Evolutionary conservation across 2,113 vertebrate genomes (phyloP), one percentile per base, ranked within the genome.

Genomic region (Tetrax tetrax): DNA sequence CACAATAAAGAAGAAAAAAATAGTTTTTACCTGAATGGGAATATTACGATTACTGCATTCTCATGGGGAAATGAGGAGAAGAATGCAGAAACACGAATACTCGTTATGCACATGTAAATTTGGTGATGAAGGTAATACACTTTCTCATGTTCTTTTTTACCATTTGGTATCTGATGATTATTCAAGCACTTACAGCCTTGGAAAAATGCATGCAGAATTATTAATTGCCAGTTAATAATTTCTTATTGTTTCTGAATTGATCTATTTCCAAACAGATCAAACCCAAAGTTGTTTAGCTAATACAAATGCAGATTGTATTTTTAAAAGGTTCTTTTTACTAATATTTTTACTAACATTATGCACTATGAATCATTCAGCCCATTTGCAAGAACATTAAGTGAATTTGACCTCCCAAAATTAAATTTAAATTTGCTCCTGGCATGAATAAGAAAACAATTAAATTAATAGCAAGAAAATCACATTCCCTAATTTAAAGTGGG

Each of bases 401-500:
- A 91, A 87, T 96, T 96, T 89, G 74, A 96, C 89, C 81, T 94
- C 83, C 81, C 84, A 79, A 93, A 89, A 76, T 53, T 65, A 79
- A 95, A 96, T 94, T 87, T 87, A 64, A 95, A 89, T 92, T 94
- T 96, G 57, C 57, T 95, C 47, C 61, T 91, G 87, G 87, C 81
- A 69, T 82, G 94, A 96, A 89, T 91, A 95, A 95, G 66, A 97
- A 93, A 94, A 79, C 91, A 93, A 95, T 93, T 88, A 96, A 66
- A 83, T 93, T 90, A 96, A 94, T 69, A 93, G 43, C 35, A 93
- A 97, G 77, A 95, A 96, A 96, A 82, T 95, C 48, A 48, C 77
- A 94, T 87, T 82, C 69, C 70, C 45, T 89, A 87, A 94, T 93
- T 96, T 94, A 92, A 89, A 89, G 56, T 2, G 1, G 53, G 48